Conservation (phyloP, 2,888 invertebrate species). For the Ganaspis brasiliensis region DNA sequence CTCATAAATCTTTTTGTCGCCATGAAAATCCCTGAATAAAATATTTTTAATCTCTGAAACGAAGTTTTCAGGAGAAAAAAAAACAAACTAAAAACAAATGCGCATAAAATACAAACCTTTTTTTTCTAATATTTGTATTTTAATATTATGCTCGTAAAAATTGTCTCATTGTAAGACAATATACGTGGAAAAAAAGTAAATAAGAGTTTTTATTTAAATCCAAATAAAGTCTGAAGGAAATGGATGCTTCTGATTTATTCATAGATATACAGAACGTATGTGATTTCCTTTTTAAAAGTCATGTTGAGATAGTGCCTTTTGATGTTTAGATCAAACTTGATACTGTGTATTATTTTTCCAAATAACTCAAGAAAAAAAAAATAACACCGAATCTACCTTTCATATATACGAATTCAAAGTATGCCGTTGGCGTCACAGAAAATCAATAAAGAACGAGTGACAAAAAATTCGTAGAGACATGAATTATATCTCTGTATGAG, state of each 20-base stretch:
- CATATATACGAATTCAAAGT: conserved; percentile 46
- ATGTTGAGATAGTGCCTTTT: conserved; percentile 10
- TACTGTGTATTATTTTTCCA: conserved; percentile 21
- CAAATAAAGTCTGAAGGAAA: neutral
- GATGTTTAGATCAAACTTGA: conserved; percentile 16
- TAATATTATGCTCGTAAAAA: neutral
- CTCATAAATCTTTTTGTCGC: neutral
- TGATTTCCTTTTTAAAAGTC: conserved; percentile 2
- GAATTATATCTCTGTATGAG: neutral
- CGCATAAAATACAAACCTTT: too few relatives aligned
- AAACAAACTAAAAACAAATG: neutral
- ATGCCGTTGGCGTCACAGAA: conserved; percentile 48
- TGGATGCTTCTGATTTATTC: neutral
- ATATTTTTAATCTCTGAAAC: neutral
- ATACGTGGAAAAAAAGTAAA: neutral
- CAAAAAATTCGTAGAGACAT: conserved; percentile 49
- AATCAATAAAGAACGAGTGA: conserved; percentile 58
- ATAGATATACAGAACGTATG: neutral
- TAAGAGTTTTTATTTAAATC: neutral
- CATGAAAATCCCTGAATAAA: neutral
- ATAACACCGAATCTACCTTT: conserved; percentile 15
- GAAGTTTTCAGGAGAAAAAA: neutral
- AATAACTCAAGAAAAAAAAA: conserved; percentile 10
- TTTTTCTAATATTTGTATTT: too few relatives aligned
- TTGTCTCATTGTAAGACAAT: neutral